phyloP scores from a whole-genome alignment of 92 coral and sea anemone genomes.

The Parazoanthus atlanticus region DNA sequence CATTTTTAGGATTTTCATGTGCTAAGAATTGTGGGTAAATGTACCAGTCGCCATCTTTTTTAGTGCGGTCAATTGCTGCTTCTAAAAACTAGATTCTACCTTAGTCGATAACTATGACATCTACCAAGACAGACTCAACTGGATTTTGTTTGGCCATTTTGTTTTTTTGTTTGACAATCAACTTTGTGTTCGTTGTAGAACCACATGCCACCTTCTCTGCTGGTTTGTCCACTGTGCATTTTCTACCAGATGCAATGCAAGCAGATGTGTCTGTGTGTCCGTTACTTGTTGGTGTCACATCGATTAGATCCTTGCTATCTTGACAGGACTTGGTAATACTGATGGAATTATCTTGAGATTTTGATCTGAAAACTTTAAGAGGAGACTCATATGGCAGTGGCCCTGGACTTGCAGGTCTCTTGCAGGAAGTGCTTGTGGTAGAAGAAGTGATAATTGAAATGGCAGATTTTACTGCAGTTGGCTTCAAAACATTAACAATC shows the following conservation, averaged over 20 bases:
- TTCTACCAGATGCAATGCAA: background rate
- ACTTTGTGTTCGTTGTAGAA: background rate
- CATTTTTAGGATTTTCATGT: too few species aligned
- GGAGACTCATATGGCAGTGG: constrained; percentile 1
- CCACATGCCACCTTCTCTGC: background rate
- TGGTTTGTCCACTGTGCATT: background rate
- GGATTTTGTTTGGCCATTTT: background rate
- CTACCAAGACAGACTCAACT: background rate
- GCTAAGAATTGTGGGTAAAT: too few species aligned
- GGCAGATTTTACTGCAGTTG: background rate
- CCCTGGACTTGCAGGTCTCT: constrained; percentile 13
- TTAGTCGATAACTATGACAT: constrained; percentile 33
- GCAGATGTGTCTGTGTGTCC: background rate
- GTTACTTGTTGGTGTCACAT: constrained; percentile 9
- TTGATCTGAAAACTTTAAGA: background rate
- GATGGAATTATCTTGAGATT: background rate
- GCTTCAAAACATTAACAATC: background rate
- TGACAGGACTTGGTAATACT: background rate
- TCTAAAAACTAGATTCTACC: background rate
- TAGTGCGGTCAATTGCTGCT: background rate
- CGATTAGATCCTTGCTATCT: background rate
- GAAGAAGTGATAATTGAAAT: background rate
- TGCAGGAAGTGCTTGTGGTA: background rate
- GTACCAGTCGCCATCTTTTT: too few species aligned
- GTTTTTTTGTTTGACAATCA: background rate